phyloP scores from a whole-genome alignment of 2,113 vertebrate genomes.

The Heterotilapia buettikoferi region DNA sequence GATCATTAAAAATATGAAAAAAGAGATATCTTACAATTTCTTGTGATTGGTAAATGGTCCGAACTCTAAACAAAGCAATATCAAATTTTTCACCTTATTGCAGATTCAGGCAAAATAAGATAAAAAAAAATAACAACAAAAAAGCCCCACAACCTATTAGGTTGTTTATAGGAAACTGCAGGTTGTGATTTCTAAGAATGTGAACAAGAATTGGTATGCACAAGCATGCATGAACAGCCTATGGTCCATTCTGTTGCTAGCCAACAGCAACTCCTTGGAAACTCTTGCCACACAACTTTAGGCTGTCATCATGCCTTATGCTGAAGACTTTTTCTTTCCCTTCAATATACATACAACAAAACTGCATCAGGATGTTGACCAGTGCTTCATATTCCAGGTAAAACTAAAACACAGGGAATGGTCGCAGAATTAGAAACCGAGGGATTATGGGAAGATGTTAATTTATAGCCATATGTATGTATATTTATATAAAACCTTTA shows the following conservation, averaged over 20 bases:
- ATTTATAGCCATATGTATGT: neutral
- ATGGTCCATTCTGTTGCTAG: neutral
- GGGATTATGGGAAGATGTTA: neutral
- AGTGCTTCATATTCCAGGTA: neutral
- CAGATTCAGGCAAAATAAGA: neutral
- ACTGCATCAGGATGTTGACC: neutral
- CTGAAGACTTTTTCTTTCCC: neutral
- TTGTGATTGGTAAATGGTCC: neutral
- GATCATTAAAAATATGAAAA: neutral
- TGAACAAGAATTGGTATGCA: neutral
- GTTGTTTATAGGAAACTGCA: neutral
- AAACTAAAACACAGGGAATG: neutral
- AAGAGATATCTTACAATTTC: neutral
- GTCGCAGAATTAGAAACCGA: neutral
- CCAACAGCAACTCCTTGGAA: neutral
- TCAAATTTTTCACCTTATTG: neutral
- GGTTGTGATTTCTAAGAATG: neutral
- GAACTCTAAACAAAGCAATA: neutral
- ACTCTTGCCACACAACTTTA: neutral
- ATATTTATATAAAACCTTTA: neutral
- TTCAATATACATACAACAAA: neutral
- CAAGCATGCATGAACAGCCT: neutral
- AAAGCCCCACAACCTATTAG: neutral
- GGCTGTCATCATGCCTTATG: neutral
- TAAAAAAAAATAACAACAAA: neutral